Conservation (phyloP, 2,888 invertebrate genomes). For the Nebria salina region DNA sequence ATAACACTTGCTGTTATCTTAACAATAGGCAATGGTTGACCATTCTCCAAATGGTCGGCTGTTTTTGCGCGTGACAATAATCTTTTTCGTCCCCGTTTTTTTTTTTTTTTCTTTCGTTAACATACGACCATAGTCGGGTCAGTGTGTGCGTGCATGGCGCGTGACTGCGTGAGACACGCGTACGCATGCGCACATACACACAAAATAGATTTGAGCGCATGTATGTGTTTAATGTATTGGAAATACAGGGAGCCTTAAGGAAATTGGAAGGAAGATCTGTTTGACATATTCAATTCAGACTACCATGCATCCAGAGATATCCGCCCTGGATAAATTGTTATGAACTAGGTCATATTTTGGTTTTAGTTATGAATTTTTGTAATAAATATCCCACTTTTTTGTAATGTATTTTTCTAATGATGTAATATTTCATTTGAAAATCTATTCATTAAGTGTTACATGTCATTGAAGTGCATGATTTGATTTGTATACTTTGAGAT, state of each 20-base stretch:
- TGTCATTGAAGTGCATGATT: too few species aligned
- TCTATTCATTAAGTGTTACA: too few species aligned
- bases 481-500: too few species aligned
- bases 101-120: slow-evolving; percentile 23
- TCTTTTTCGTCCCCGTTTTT: slow-evolving; percentile 21
- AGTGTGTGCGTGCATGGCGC: slow-evolving; percentile 30
- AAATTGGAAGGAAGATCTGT: slow-evolving; percentile 13
- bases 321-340: not conserved
- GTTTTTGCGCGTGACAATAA: slow-evolving; percentile 42
- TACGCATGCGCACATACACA: slow-evolving; percentile 16
- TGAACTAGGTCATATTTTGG: not conserved
- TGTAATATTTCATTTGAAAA: too few species aligned
- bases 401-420: too few species aligned
- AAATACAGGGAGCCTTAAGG: slow-evolving; percentile 2
- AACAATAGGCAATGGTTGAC: not conserved
- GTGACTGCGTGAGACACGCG: slow-evolving; percentile 35
- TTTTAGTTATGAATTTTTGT: too few species aligned
- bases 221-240: slow-evolving; percentile 14
- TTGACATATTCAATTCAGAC: slow-evolving; percentile 6
- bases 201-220: not conserved
- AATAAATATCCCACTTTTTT: too few species aligned
- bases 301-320: not conserved
- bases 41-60: slow-evolving; percentile 11
- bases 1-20: not conserved
- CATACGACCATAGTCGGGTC: slow-evolving; percentile 12